Conservation (phyloP, 2,113 vertebrate species). For the crab-eating macaque (Macaca fascicularis) region DNA sequence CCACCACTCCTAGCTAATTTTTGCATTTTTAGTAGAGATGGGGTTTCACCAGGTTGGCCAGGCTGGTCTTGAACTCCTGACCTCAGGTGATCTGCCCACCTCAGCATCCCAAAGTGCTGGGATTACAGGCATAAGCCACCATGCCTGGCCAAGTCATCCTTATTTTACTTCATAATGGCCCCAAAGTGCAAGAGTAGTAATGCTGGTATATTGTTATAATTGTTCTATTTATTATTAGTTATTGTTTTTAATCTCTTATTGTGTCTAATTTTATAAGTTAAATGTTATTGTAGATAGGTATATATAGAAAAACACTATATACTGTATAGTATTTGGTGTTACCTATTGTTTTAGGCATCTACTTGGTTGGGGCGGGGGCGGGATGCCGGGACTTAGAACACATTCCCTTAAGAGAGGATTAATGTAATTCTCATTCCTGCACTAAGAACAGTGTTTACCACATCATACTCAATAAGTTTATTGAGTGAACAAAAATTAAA, state of each 20-base stretch:
- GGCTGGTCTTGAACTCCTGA: too few species aligned
- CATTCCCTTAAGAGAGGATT: not conserved
- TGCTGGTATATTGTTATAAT: not conserved
- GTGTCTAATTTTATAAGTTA: not conserved
- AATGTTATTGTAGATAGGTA: not conserved
- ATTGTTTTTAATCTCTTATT: not conserved
- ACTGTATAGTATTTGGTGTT: not conserved
- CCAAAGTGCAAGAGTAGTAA: not conserved
- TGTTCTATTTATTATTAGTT: not conserved
- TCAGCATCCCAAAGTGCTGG: too few species aligned
- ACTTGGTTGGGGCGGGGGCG: accelerated
- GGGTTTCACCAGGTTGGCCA: too few species aligned
- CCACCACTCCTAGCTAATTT: too few species aligned
- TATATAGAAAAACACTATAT: not conserved
- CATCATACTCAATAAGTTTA: not conserved
- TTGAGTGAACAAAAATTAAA: not conserved
- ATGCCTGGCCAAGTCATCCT: too few species aligned
- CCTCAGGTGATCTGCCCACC: too few species aligned
- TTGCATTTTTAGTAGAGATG: too few species aligned
- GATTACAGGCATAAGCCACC: too few species aligned
- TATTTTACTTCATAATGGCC: not conserved
- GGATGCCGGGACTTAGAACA: not conserved
- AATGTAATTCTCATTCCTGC: not conserved
- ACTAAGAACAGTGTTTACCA: not conserved
- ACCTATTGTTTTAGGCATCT: not conserved